Evolutionary conservation across 1,140 invertebrate species (phyloP).

Genomic region (Psilanteris sp.): DNA sequence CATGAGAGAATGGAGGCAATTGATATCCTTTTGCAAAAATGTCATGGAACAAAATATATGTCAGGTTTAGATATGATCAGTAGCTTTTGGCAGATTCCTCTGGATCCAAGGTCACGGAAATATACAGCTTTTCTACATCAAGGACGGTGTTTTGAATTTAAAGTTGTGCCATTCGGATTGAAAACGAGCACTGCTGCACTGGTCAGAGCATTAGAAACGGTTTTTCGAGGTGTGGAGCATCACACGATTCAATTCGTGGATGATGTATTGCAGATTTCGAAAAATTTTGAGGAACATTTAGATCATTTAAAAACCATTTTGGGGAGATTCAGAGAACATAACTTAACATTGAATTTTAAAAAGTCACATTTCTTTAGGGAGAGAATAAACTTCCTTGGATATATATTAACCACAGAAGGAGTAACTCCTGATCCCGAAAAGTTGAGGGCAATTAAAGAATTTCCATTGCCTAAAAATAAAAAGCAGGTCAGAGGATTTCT

Average conservation of each 20-base stretch:
- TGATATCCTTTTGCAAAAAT: too few species aligned
- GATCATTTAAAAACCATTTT: neutral
- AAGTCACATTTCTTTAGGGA: constrained; percentile 17
- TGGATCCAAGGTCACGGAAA: constrained; percentile 29
- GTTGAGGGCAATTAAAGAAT: constrained; percentile 11
- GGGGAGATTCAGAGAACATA: neutral
- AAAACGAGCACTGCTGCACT: constrained; percentile 16
- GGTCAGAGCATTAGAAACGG: constrained; percentile 1
- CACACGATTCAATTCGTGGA: constrained; percentile 3
- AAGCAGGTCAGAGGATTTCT: constrained; percentile 14
- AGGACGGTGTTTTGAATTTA: constrained; percentile 14
- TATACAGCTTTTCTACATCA: constrained; percentile 9
- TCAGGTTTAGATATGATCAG: too few species aligned
- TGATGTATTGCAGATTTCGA: constrained; percentile 2
- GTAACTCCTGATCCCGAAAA: constrained; percentile 17
- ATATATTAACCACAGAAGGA: constrained; percentile 4
- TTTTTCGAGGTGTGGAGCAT: neutral
- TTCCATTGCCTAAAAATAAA: too few species aligned
- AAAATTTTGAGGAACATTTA: constrained; percentile 3
- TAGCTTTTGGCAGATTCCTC: too few species aligned
- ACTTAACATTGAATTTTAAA: constrained; percentile 6
- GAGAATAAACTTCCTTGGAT: constrained; percentile 11
- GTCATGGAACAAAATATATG: too few species aligned
- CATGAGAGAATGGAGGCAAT: too few species aligned
- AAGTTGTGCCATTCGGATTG: constrained; percentile 2